Base-by-base conservation (phyloP, 2,888 invertebrate species). In the Cataglyphis livida region DNA sequence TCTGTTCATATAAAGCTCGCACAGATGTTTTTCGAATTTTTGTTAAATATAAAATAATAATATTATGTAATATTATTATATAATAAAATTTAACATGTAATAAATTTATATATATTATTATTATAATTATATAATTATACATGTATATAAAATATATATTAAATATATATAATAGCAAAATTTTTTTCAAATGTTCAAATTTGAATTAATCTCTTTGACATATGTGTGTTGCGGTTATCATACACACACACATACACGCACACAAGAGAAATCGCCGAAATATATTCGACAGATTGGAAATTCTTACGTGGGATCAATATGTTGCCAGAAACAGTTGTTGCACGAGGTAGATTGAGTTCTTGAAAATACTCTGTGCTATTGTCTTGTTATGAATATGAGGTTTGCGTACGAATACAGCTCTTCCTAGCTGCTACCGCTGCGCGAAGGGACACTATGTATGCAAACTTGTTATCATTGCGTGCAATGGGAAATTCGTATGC, bases 361-460 rank as follows among this genome's bases (percentile, higher is more conserved):
- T 78, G 71, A 78, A 78, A 78, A 78, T 35, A 48, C 41, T 21
- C 78, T 44, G 59, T 6, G 71, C 44, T 70, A 78, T 78, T 78
- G 78, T 70, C 59, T 70, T 59, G 44, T 59, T 61, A 25, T 44
- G 44, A 78, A 38, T 44, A 25, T 59, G 70, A 25, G 57, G 78
- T 78, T 59, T 12, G 41, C 57, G 41, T 71, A 70, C 59, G 44
- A 70, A 78, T 59, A 32, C 7, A 57, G 48, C 25, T 48, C 44
- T 78, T 21, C 32, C 44, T 25, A 35, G 71, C 44, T 59, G 25
- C 44, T 15, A 59, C 15, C 15, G 41, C 21, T 25, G 54, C 7
- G 32, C 32, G 28, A 68, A 59, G 21, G 18, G 44, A 78, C 48
- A 18, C 32, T 32, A 32, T 32, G 32, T 38, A 25, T 54, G 44